A percentile compares a stretch with the other conserved stretches of the same genome.
Evolutionary conservation across 1,140 invertebrate genomes (phyloP).

Genomic region (Eumaeus atala): DNA sequence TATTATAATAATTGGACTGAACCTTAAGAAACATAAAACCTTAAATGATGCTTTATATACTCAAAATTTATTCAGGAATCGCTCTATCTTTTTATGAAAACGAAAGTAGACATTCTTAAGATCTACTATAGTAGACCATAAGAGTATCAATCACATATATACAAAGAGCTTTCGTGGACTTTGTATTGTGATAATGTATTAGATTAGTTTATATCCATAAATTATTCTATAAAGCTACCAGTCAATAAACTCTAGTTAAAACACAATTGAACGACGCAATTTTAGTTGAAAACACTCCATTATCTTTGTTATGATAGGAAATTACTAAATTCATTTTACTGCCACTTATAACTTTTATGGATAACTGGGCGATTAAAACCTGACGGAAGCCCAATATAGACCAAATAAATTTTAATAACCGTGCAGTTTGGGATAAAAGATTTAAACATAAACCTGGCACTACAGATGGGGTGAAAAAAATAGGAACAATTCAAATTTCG

Average conservation of each 20-base stretch:
- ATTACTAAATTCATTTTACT: slow-evolving; percentile 44
- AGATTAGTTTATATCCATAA: too few species aligned
- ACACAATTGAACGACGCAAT: slow-evolving; percentile 32
- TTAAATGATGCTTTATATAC: too few species aligned
- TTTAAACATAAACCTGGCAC: slow-evolving; percentile 1
- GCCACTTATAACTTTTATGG: slow-evolving; percentile 39
- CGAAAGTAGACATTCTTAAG: too few species aligned
- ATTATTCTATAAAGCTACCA: too few species aligned
- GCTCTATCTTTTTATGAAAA: too few species aligned
- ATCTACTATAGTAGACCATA: too few species aligned
- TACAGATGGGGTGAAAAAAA: slow-evolving; percentile 35
- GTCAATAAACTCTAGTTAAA: slow-evolving; percentile 15
- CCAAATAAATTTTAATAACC: slow-evolving; percentile 55
- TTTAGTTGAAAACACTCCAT: slow-evolving; percentile 37
- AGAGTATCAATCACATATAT: too few species aligned
- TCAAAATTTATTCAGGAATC: too few species aligned
- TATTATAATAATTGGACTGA: too few species aligned
- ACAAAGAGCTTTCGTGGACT: too few species aligned
- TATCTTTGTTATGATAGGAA: slow-evolving; percentile 57
- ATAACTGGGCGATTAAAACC: slow-evolving; percentile 46
- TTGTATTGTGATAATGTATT: too few species aligned
- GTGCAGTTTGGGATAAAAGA: slow-evolving; percentile 34
- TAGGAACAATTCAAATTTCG: slow-evolving; percentile 65
- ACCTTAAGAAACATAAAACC: too few species aligned
- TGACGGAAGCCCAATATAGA: slow-evolving; percentile 55